These are phyloP conservation scores for Linnaemya vulpina DNA, from an alignment of 2,888 invertebrate species.

Conservation along the genomic window DNA sequence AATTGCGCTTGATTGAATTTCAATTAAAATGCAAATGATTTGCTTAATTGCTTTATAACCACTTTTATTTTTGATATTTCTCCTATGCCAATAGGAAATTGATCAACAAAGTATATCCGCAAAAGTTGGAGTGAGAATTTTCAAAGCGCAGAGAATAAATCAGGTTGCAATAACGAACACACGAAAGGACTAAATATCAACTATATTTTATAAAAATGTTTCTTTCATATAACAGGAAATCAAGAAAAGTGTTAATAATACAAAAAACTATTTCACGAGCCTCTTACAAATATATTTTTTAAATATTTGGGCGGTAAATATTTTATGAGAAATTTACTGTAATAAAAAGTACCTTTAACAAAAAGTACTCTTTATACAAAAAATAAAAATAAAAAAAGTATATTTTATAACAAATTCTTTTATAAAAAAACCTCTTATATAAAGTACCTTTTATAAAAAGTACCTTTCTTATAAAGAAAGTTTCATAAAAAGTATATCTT, in stretches of 20 bases:
- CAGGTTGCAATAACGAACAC: no score
- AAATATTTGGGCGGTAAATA: no score
- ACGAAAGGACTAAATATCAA: no score
- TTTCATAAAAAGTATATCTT: neutral
- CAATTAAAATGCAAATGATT: constrained; percentile 75
- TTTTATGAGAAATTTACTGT: neutral
- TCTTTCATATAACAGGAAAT: no score
- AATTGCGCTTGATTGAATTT: constrained; percentile 74
- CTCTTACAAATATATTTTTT: neutral
- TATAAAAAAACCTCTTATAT: neutral
- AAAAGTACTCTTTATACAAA: neutral
- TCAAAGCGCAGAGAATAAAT: no score
- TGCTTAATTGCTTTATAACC: constrained; percentile 73
- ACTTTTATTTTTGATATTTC: constrained; percentile 68
- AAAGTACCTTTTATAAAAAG: constrained; percentile 1
- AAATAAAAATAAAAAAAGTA: no score
- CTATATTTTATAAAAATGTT: no score
- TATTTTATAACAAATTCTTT: neutral
- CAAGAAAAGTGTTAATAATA: no score
- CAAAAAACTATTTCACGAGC: no score
- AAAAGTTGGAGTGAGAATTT: no score
- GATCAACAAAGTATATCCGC: neutral
- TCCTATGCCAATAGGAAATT: constrained; percentile 65
- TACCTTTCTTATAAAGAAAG: neutral
- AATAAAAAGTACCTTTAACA: neutral